A percentile compares a stretch with the other conserved stretches of the same genome.
Evolutionary conservation across 37 sponge, comb jelly and placozoan species (phyloP).

Genomic region (Chondrilla cf. caribensis): DNA sequence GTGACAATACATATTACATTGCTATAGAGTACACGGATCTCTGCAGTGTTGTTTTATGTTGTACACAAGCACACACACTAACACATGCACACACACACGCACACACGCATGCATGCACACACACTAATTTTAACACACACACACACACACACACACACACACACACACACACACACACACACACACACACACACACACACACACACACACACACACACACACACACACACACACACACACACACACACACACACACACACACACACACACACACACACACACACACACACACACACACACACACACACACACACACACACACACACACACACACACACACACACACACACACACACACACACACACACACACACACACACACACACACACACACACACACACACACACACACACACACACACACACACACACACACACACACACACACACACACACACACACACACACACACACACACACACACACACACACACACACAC

Average conservation of each 20-base stretch:
- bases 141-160: neutral
- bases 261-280: neutral
- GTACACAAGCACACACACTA: neutral
- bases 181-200: neutral
- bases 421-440: neutral
- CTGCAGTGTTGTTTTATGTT: no score
- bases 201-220: neutral
- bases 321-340: constrained; percentile 5
- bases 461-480: constrained; percentile 22
- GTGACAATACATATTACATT: no score
- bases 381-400: neutral
- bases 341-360: neutral
- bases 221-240: neutral
- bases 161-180: constrained; percentile 8
- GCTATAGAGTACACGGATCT: no score
- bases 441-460: constrained; percentile 22
- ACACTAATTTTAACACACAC: no score
- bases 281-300: neutral
- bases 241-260: constrained; percentile 12
- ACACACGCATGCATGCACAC: neutral
- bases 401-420: constrained; percentile 5
- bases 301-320: neutral
- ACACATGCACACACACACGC: neutral
- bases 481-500: constrained; percentile 17
- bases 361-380: neutral